phyloP scores from a whole-genome alignment of 2,888 invertebrate species.

The Torymus aiolomorphi region DNA sequence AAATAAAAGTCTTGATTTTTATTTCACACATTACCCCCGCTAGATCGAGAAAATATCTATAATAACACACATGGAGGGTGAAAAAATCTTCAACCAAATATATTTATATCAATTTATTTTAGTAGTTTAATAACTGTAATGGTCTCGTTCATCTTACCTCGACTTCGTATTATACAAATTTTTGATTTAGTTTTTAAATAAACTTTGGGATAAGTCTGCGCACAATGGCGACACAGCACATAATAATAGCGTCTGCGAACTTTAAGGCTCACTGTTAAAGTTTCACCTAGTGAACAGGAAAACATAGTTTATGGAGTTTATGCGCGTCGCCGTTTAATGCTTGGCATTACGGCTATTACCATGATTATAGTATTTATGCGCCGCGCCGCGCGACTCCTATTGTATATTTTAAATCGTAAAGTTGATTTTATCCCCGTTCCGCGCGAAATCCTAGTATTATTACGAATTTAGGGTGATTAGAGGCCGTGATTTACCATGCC shows the following conservation, averaged over 20 bases:
- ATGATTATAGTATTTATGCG: not conserved
- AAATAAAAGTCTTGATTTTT: no score
- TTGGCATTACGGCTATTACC: conserved; percentile 41
- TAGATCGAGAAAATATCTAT: no score
- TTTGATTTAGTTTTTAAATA: conserved; percentile 23
- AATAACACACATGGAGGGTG: no score
- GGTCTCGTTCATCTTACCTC: no score
- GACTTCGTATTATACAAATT: not conserved
- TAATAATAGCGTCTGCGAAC: conserved; percentile 42
- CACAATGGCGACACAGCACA: conserved; percentile 9
- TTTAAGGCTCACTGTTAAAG: conserved; percentile 23
- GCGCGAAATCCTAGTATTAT: no score
- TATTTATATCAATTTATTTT: no score
- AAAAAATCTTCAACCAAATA: no score
- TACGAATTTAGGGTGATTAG: no score
- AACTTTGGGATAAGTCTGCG: not conserved
- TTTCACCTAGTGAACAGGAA: conserved; percentile 32
- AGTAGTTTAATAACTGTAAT: no score
- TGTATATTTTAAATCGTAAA: conserved; percentile 6
- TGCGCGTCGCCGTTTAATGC: conserved; percentile 31
- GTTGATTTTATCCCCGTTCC: not conserved
- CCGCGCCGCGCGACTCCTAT: not conserved
- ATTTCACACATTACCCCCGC: no score
- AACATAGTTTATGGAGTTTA: conserved; percentile 39
- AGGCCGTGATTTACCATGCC: no score